phyloP scores from a whole-genome alignment of 2,888 invertebrate genomes.

The Lycophotia porphyrea region DNA sequence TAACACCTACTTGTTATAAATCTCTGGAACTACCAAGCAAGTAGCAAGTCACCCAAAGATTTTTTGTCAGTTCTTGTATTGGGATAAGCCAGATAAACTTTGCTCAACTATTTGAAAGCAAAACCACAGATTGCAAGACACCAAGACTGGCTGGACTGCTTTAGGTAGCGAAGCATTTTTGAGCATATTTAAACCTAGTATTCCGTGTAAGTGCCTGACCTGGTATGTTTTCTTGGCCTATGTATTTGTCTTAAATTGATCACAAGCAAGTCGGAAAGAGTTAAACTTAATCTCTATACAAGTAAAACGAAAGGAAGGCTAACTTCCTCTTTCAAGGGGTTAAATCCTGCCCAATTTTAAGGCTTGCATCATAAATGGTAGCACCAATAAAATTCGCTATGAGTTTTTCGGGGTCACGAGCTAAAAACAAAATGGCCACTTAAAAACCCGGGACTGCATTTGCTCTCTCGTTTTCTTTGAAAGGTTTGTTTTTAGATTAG shows the following conservation, averaged over 20 bases:
- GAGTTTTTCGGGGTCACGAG: constrained; percentile 7
- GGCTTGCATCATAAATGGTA: constrained; percentile 28
- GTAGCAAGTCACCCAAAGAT: neutral
- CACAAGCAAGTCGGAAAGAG: constrained; percentile 16
- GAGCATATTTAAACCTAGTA: neutral
- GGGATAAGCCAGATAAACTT: neutral
- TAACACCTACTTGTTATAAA: neutral
- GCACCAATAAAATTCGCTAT: constrained; percentile 38
- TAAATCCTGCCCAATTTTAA: constrained; percentile 39
- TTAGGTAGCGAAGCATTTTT: neutral
- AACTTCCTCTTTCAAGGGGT: constrained; percentile 42
- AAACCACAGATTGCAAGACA: neutral
- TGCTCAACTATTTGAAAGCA: constrained; percentile 4
- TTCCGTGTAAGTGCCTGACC: neutral
- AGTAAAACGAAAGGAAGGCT: constrained; percentile 39
- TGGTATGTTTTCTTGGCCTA: neutral
- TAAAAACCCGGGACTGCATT: constrained; percentile 10
- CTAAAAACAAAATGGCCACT: neutral
- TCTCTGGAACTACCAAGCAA: neutral
- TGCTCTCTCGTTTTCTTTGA: constrained; percentile 3
- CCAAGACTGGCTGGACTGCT: neutral
- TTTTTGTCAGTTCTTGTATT: neutral
- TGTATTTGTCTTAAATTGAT: constrained; percentile 4
- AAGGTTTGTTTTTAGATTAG: constrained; percentile 12
- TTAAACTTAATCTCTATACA: constrained; percentile 46